Evolutionary conservation across 1,140 invertebrate genomes (phyloP), one percentile per base, ranked within the genome.

Genomic region (Apis florea): DNA sequence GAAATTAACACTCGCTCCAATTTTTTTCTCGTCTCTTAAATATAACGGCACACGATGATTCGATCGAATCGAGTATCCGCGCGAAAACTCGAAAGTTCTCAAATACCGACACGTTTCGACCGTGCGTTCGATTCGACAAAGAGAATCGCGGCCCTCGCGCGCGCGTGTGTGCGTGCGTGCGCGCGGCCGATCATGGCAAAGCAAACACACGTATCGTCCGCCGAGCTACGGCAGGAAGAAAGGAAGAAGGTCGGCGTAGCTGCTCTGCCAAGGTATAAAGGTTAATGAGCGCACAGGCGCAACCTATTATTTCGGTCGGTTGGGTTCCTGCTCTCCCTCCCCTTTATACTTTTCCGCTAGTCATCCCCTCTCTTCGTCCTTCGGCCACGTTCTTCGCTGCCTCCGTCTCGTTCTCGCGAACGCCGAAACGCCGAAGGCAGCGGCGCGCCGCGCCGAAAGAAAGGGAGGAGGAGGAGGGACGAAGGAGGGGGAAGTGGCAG

Each of bases 211-310:
- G 84, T 85, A 89, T 87, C 88, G 84, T 85, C 88, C 75, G 80
- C 73, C 81, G 81, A 79, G 73, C 69, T 81, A 85, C 81, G 82
- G 79, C 81, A 83, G 86, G 84, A 83, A 88, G 88, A 88, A 87
- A 88, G 85, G 83, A 90, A 86, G 85, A 91, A 91, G 90, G 91
- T 91, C 90, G 90, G 88, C 85, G 90, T 89, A 89, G 89, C 90
- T 40, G 31, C 31, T 40, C 89, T 89, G 92, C 87, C 90, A 86
- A 90, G 92, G 92, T 93, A 93, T 92, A 93, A 94, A 94, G 93
- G 93, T 93, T 94, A 94, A 94, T 94, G 92, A 94, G 92, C 92
- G 91, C 92, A 85, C 92, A 90, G 90, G 92, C 92, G 90, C 91
- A 93, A 93, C 92, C 93, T 93, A 93, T 93, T 93, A 93, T 93